A percentile compares a stretch with the other conserved stretches of the same genome.
phyloP scores from a whole-genome alignment of 2,888 invertebrate genomes.

The Cerceris ruficornis region DNA sequence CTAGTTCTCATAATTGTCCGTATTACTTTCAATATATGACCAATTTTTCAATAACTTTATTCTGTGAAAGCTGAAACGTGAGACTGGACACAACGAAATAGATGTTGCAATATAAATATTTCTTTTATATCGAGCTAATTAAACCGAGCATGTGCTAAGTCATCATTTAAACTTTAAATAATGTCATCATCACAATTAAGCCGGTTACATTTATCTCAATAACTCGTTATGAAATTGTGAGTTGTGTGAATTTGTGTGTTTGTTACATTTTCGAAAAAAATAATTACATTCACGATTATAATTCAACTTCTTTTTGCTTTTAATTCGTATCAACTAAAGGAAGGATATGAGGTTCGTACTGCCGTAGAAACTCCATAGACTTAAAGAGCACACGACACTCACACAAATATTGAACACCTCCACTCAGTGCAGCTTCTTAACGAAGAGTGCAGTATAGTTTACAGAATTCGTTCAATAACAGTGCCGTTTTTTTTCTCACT shows the following conservation, averaged over 20 bases:
- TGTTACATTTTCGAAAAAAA: slow-evolving; percentile 20
- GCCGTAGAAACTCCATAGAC: slow-evolving; percentile 62
- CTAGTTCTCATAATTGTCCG: neutral
- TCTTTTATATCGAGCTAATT: too few species aligned
- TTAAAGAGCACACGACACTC: slow-evolving; percentile 61
- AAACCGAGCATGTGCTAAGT: too few species aligned
- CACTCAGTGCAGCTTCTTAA: slow-evolving; percentile 35
- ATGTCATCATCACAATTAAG: neutral
- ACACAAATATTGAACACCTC: slow-evolving; percentile 55
- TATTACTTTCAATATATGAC: too few species aligned
- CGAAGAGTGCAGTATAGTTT: slow-evolving; percentile 20
- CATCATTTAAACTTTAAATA: neutral
- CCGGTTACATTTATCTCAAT: neutral
- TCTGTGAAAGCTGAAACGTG: neutral
- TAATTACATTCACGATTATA: slow-evolving; percentile 42
- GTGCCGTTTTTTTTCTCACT: slow-evolving; percentile 15
- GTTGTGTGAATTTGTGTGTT: slow-evolving; percentile 18
- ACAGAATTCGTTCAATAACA: slow-evolving; percentile 14
- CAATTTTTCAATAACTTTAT: too few species aligned
- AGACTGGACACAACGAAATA: neutral
- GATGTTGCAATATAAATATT: too few species aligned
- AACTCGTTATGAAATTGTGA: neutral
- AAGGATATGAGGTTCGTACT: slow-evolving; percentile 86
- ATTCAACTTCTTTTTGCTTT: slow-evolving; percentile 67
- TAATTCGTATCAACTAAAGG: slow-evolving; percentile 80